These are phyloP conservation scores for Hyles euphorbiae DNA, from an alignment of 1,140 invertebrate species.

Conservation along the genomic window DNA sequence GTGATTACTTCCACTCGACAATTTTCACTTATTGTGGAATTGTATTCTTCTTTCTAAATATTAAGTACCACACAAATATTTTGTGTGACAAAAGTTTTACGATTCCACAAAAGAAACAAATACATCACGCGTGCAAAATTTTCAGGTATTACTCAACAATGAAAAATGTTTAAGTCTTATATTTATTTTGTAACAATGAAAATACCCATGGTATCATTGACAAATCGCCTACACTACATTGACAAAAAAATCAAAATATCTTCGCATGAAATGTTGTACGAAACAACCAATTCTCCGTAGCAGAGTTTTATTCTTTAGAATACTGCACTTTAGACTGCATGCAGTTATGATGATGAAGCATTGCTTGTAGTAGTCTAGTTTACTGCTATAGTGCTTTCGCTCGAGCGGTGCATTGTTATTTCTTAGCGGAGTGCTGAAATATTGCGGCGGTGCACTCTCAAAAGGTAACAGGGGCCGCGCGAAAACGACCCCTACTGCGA, in stretches of 20 bases:
- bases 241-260: no score
- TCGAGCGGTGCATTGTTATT: slow-evolving; percentile 58
- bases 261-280: no score
- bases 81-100: no score
- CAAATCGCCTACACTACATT: no score
- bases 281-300: background rate
- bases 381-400: slow-evolving; percentile 46
- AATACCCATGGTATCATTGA: no score
- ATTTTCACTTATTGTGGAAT: slow-evolving; percentile 14
- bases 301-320: slow-evolving; percentile 11
- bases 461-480: slow-evolving; percentile 33
- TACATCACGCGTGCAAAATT: no score
- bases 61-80: background rate
- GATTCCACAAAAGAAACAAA: no score
- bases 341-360: slow-evolving; percentile 48
- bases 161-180: no score
- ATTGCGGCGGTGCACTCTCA: slow-evolving; percentile 43
- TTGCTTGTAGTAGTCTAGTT: slow-evolving; percentile 47
- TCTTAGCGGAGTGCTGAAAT: slow-evolving; percentile 59
- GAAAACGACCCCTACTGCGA: slow-evolving; percentile 51
- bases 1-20: slow-evolving; percentile 17
- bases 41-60: background rate
- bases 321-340: slow-evolving; percentile 28
- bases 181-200: no score
- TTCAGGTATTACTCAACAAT: no score